phyloP scores from a whole-genome alignment of 2,888 invertebrate genomes.

The Fragum whitleyi region DNA sequence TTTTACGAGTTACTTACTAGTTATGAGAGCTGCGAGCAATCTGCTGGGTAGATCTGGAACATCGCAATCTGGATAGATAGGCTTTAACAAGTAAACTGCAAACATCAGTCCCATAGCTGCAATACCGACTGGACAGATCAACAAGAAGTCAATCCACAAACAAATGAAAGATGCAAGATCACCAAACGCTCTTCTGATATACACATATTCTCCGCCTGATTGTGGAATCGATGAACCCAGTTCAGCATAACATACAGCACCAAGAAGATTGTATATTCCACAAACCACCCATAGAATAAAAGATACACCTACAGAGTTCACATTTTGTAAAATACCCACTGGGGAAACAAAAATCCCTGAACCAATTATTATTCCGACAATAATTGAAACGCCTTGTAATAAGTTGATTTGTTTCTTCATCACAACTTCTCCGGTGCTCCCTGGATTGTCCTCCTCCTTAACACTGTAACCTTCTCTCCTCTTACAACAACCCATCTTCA shows the following conservation, averaged over 20 bases:
- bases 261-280: slow-evolving; percentile 91
- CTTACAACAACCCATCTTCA: slow-evolving; percentile 41
- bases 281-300: slow-evolving; percentile 95
- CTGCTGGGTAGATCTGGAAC: slow-evolving; percentile 76
- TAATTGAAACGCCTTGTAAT: slow-evolving; percentile 95
- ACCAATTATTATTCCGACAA: slow-evolving; percentile 97
- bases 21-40: slow-evolving; percentile 78
- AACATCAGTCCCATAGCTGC: slow-evolving; percentile 84
- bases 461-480: slow-evolving; percentile 37
- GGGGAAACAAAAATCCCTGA: slow-evolving; percentile 98
- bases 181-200: slow-evolving; percentile 83
- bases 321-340: slow-evolving; percentile 92
- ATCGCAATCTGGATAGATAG: slow-evolving; percentile 81
- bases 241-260: slow-evolving; percentile 96
- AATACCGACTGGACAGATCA: slow-evolving; percentile 83
- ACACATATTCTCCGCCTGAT: slow-evolving; percentile 86
- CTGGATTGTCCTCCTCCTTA: slow-evolving; percentile 22
- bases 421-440: slow-evolving; percentile 81
- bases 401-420: slow-evolving; percentile 95
- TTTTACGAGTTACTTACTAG: slow-evolving; percentile 84
- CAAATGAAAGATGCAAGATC: slow-evolving; percentile 82
- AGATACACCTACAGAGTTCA: slow-evolving; percentile 91
- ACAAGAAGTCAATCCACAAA: slow-evolving; percentile 82
- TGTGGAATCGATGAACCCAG: slow-evolving; percentile 94
- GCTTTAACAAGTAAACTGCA: slow-evolving; percentile 82